phyloP scores from a whole-genome alignment of 2,113 vertebrate species.

The Xerus inauris region DNA sequence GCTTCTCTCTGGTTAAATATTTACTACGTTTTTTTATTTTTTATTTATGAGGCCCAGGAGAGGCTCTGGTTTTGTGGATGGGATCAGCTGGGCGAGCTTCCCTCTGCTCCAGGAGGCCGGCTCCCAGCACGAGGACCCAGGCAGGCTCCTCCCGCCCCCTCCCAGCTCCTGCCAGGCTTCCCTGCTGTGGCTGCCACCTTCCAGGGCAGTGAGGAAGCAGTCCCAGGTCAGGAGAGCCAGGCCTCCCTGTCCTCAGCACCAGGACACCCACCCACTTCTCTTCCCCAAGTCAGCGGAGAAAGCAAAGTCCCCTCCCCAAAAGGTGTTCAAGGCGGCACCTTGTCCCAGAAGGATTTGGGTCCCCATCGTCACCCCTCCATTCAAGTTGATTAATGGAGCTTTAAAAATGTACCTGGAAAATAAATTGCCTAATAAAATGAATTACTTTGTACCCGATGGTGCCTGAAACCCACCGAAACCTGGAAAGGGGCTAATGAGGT shows the following conservation, averaged over 20 bases:
- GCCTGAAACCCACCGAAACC: conserved; percentile 82
- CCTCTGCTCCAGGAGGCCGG: not conserved
- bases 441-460: conserved; percentile 77
- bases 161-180: fast-evolving
- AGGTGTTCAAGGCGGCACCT: fast-evolving
- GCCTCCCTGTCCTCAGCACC: not conserved
- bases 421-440: conserved; percentile 88
- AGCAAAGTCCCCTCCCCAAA: not conserved
- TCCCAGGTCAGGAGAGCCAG: not conserved
- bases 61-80: not conserved
- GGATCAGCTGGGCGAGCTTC: not conserved
- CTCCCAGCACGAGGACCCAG: not conserved
- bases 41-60: not conserved
- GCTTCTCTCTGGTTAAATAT: conserved; percentile 39
- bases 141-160: fast-evolving
- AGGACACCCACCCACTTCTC: fast-evolving
- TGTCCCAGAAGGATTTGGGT: not conserved
- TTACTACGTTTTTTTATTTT: conserved; percentile 18
- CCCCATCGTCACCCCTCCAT: conserved; percentile 69
- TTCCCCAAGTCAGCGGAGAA: not conserved
- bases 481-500: conserved; percentile 82
- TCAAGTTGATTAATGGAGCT: conserved; percentile 87
- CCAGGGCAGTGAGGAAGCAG: too few relatives aligned
- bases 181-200: not conserved
- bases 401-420: conserved; percentile 86